These are phyloP conservation scores for Drosophila neonasuta DNA, from an alignment of 2,888 invertebrate genomes.

Conservation along the genomic window DNA sequence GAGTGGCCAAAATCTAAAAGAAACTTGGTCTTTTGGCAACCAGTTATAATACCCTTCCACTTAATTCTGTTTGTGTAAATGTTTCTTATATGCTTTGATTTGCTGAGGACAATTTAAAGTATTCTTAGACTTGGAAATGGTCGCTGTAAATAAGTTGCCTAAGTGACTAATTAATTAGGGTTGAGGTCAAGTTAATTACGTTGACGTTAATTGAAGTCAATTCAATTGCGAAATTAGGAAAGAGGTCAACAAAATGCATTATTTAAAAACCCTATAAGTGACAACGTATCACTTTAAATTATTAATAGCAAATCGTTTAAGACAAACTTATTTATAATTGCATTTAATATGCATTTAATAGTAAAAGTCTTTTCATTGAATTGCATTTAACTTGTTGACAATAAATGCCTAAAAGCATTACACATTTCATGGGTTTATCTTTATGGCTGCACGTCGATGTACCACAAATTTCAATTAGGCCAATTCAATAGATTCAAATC, in stretches of 20 bases:
- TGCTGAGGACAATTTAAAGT: background rate
- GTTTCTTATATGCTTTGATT: slow-evolving; percentile 1
- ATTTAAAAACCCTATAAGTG: background rate
- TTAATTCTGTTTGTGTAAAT: too few species aligned
- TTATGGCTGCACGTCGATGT: background rate
- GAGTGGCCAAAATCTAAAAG: too few species aligned
- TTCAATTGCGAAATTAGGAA: background rate
- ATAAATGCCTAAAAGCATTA: background rate
- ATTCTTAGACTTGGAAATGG: background rate
- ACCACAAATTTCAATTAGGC: slow-evolving; percentile 38
- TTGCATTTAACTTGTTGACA: background rate
- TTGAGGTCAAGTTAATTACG: too few species aligned
- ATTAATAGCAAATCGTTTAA: too few species aligned
- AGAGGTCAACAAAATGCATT: too few species aligned
- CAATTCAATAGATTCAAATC: slow-evolving; percentile 1
- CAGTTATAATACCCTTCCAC: too few species aligned
- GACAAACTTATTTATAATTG: background rate
- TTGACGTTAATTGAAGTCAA: background rate
- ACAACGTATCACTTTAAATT: background rate
- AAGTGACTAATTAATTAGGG: slow-evolving; percentile 4
- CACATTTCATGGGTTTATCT: background rate
- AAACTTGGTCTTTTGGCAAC: too few species aligned
- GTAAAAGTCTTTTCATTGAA: background rate
- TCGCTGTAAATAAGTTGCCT: slow-evolving; percentile 3
- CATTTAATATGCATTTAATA: background rate